Conservation (phyloP, 2,797 vertebrate species). For the Sebastes wilsoni region DNA sequence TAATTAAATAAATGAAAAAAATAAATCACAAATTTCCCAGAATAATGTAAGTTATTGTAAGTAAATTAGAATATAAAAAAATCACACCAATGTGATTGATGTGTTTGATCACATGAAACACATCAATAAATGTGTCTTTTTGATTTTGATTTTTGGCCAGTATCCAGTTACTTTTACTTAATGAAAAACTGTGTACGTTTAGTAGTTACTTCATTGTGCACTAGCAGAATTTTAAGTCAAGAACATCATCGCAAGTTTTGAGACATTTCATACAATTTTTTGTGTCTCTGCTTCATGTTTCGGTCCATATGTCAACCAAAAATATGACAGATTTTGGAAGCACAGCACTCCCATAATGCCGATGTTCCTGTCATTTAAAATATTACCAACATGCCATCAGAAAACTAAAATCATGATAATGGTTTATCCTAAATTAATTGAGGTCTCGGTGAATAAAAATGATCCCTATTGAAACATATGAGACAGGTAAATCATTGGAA, state of each 20-base stretch:
- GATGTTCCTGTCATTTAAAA: not conserved
- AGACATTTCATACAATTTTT: not conserved
- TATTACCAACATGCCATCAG: not conserved
- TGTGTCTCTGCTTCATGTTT: not conserved
- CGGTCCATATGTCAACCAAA: not conserved
- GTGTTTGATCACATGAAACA: not conserved
- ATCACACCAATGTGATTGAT: too few relatives aligned
- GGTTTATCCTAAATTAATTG: constrained; percentile 3
- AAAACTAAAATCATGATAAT: not conserved
- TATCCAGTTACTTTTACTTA: not conserved
- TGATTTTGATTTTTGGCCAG: not conserved
- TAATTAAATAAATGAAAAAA: not conserved
- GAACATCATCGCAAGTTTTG: not conserved
- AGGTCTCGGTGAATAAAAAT: not conserved
- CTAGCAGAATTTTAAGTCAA: not conserved
- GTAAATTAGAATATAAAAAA: too few relatives aligned
- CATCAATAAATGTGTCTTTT: not conserved
- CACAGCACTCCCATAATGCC: not conserved
- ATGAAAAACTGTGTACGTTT: not conserved
- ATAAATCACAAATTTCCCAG: not conserved
- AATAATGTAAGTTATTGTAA: not conserved
- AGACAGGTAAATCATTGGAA: not conserved
- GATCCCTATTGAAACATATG: not conserved
- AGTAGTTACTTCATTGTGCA: not conserved
- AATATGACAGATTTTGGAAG: not conserved